phyloP scores from a whole-genome alignment of 2,113 vertebrate species.

The Neoarius graeffei region DNA sequence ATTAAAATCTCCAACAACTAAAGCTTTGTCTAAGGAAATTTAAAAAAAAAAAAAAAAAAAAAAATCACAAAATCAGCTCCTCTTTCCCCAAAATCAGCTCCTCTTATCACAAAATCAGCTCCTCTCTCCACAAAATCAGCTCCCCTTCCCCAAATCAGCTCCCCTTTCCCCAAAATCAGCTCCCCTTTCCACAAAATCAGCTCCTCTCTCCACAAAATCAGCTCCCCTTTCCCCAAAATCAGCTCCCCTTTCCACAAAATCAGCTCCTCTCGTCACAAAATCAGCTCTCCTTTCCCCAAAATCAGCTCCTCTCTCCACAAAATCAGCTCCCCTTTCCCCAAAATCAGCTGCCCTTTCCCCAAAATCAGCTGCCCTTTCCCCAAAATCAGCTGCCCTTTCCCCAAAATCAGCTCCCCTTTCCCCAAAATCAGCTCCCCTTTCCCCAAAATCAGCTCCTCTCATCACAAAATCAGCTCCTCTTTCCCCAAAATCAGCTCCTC shows the following conservation, averaged over 20 bases:
- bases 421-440: neutral
- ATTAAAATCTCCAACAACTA: too few species aligned
- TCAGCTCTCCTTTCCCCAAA: neutral
- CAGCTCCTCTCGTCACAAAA: neutral
- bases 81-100: neutral
- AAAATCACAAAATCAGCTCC: neutral
- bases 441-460: neutral
- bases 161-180: neutral
- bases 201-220: neutral
- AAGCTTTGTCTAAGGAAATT: too few species aligned
- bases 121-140: neutral
- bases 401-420: neutral
- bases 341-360: neutral
- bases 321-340: neutral
- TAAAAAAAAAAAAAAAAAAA: too few species aligned
- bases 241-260: neutral
- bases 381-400: too few species aligned
- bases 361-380: neutral
- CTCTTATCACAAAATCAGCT: neutral
- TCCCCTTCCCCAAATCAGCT: neutral
- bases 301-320: neutral
- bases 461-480: neutral
- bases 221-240: neutral
- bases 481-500: too few species aligned
- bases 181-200: neutral